Evolutionary conservation across 2,113 vertebrate species (phyloP).

Genomic region (Ctenodactylus gundi): DNA sequence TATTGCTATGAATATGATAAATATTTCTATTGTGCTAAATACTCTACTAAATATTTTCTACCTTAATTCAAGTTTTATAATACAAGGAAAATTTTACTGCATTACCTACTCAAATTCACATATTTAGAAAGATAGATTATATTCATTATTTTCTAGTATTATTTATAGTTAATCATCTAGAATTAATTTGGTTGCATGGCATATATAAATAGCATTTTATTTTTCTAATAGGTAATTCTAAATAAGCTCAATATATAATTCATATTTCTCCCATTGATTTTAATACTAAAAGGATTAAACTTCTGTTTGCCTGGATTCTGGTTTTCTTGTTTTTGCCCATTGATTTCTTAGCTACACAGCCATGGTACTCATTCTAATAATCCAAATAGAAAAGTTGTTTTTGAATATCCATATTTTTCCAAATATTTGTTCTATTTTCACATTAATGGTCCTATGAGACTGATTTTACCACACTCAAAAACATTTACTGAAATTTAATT

Average conservation of each 20-base stretch:
- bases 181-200: neutral
- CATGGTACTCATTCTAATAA: neutral
- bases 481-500: neutral
- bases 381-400: neutral
- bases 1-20: no score
- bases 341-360: neutral
- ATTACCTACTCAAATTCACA: neutral
- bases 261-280: neutral
- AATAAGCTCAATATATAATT: constrained; percentile 7
- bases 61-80: neutral
- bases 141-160: neutral
- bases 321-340: neutral
- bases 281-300: neutral
- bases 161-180: neutral
- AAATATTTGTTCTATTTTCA: neutral
- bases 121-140: neutral
- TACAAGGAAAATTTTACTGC: neutral
- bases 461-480: neutral
- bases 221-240: neutral
- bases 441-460: neutral
- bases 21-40: neutral
- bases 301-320: neutral
- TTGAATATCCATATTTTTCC: neutral
- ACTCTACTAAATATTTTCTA: neutral
- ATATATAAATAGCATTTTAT: neutral